phyloP scores from a whole-genome alignment of 2,113 vertebrate species.

The Diadophis punctatus region DNA sequence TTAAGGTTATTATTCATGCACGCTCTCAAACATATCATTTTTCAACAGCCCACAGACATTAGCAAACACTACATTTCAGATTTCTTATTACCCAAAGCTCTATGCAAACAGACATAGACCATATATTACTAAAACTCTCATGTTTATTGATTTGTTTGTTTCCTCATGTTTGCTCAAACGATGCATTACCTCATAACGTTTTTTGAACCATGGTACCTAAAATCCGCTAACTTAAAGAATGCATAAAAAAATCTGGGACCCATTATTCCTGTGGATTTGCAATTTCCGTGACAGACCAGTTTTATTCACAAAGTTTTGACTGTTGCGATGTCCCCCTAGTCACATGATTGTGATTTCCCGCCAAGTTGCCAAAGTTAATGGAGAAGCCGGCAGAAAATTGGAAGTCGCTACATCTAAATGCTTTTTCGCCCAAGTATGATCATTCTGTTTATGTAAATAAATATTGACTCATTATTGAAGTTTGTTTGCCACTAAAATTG shows the following conservation, averaged over 20 bases:
- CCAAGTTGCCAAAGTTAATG: background rate
- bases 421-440: background rate
- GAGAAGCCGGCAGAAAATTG: background rate
- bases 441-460: background rate
- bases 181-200: background rate
- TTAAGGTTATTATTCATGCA: conserved; percentile 61
- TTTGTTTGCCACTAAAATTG: background rate
- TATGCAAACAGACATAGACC: conserved; percentile 23
- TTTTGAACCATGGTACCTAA: background rate
- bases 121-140: background rate
- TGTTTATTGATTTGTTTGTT: background rate
- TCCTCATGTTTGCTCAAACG: background rate
- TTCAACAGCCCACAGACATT: conserved; percentile 42
- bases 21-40: conserved; percentile 42
- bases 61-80: conserved; percentile 39
- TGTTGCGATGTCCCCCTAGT: background rate
- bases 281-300: background rate
- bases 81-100: conserved; percentile 41
- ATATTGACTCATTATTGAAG: background rate
- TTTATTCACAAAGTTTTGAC: background rate
- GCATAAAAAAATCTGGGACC: background rate
- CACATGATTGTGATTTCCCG: background rate
- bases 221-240: background rate
- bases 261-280: background rate
- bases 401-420: background rate